Conservation (phyloP, 2,888 invertebrate genomes). For the Boloria euphrosyne region DNA sequence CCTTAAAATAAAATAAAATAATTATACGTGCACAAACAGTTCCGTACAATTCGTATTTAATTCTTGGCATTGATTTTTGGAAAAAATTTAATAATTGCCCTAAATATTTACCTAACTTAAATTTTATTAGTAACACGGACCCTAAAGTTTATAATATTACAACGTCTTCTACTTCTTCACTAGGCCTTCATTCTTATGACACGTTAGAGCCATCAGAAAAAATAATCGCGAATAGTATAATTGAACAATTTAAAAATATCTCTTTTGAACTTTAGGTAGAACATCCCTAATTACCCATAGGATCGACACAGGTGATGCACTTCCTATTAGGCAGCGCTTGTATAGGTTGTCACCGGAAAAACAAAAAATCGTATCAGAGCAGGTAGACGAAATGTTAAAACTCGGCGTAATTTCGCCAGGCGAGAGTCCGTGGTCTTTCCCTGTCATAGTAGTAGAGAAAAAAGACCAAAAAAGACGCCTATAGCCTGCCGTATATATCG, state of each 20-base stretch:
- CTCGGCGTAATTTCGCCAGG: conserved; percentile 40
- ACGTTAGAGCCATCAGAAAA: conserved; percentile 19
- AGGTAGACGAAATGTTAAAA: conserved; percentile 44
- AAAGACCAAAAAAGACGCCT: conserved; percentile 39
- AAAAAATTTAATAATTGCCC: neutral
- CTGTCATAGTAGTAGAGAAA: conserved; percentile 39
- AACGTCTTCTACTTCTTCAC: conserved; percentile 3
- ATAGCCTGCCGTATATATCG: conserved; percentile 36
- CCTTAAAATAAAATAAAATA: too few species aligned
- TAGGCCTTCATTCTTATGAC: conserved; percentile 1
- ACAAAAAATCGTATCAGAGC: conserved; percentile 32
- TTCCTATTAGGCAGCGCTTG: conserved; percentile 43
- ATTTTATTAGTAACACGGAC: neutral
- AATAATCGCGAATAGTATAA: conserved; percentile 27
- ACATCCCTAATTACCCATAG: conserved; percentile 37
- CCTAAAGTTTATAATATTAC: neutral
- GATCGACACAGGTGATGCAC: conserved; percentile 44
- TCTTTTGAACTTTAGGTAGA: conserved; percentile 38
- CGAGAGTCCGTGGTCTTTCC: conserved; percentile 46
- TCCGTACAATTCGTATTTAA: too few species aligned
- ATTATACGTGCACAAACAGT: too few species aligned
- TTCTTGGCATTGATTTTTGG: too few species aligned
- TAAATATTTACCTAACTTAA: conserved; percentile 1
- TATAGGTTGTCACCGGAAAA: conserved; percentile 45
- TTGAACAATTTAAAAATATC: conserved; percentile 36